Evolutionary conservation across 2,113 vertebrate species (phyloP), one percentile per base, ranked within the genome.

Genomic region (Tenrec ecaudatus): DNA sequence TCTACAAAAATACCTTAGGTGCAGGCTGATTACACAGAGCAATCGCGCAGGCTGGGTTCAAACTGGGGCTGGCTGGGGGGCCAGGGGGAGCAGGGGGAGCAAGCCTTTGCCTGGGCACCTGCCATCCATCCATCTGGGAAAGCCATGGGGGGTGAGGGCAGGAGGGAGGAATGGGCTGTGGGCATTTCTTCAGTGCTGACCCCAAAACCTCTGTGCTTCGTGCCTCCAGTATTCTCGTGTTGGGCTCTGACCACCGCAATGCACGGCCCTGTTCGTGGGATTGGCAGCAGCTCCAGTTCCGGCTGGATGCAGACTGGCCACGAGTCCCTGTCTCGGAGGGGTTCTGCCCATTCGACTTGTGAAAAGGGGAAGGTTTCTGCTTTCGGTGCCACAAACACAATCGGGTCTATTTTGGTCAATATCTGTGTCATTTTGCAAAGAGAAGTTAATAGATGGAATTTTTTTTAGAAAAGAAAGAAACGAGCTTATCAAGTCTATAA

Each of bases 1-100:
- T 3, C n/a, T 80, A 94, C 83, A 85, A 94, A 95, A 97, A 95
- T 93, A 96, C 27, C 88, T 53, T 38, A 86, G 88, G 93, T 94
- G 82, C 93, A 92, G 92, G 47, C 47, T 93, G 87, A 66, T n/a
- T 79, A 91, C 86, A 90, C 85, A 94, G 69, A 82, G 31, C 86
- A 76, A 66, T 85, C 90, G 79, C 0, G 14, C 89, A 58, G 87
- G 58, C 94, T 64, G 8, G 53, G 86, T 66, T 68, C 47, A 36
- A 47, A 47, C 20, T 0, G 11, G 79, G 81, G n/a, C 40, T 75
- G 71, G 79, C 31, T 3, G 40, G 87, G 47, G 64, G 22, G 2
- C 5, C 5, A 53, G 4, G 47, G 47, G 47, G 40, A 7, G 40
- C 40, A 7, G 7, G 40, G 40, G 40, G 40, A 40, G 40, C 36